phyloP scores from a whole-genome alignment of 2,888 invertebrate species.

The Drosophila nr. fundita region DNA sequence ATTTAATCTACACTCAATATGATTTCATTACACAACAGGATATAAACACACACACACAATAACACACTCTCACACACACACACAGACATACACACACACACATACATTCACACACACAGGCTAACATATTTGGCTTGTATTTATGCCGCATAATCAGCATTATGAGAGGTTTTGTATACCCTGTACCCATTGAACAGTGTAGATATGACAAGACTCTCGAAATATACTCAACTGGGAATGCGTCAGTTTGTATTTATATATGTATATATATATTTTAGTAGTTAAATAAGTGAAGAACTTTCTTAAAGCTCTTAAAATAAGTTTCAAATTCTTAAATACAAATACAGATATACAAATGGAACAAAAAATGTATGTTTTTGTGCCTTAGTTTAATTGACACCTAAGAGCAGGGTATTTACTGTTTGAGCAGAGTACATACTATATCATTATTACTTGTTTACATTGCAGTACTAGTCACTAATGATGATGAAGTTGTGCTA shows the following conservation, averaged over 20 bases:
- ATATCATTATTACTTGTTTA: conserved; percentile 7
- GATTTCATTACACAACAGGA: conserved; percentile 74
- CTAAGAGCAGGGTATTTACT: not conserved
- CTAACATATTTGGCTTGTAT: conserved; percentile 47
- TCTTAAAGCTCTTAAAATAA: not conserved
- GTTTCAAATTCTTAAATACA: not conserved
- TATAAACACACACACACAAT: conserved; percentile 20
- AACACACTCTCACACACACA: not conserved
- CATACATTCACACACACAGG: not conserved
- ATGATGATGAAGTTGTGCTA: conserved; percentile 79
- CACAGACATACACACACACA: conserved; percentile 5
- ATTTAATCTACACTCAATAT: conserved; percentile 78
- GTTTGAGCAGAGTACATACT: not conserved
- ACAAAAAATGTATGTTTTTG: not conserved
- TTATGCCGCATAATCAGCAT: conserved; percentile 76
- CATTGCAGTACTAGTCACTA: conserved; percentile 62
- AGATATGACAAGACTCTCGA: not conserved
- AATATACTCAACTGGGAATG: not conserved
- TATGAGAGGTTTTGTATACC: conserved; percentile 57
- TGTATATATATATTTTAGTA: not conserved
- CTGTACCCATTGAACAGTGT: not conserved
- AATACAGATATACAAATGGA: not conserved
- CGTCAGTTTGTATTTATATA: not conserved
- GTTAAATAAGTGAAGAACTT: not conserved
- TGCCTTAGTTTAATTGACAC: not conserved